phyloP scores from a whole-genome alignment of 2,797 vertebrate species.

The Rhinatrema bivittatum region DNA sequence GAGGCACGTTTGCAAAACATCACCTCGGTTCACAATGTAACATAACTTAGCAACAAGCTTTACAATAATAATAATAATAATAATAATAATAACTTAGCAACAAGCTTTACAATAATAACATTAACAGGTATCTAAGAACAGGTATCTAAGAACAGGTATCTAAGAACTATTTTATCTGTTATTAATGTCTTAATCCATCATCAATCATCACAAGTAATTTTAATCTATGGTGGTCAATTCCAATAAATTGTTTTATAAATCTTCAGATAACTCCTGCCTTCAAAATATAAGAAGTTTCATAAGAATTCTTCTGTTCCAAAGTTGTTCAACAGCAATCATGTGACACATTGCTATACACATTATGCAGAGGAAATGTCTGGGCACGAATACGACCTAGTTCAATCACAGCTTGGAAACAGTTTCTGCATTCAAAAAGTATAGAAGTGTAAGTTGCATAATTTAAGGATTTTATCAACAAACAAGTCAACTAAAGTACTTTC shows the following conservation, averaged over 20 bases:
- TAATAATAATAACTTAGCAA: too few relatives aligned
- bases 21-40: too few relatives aligned
- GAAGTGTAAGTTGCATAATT: constrained; percentile 46
- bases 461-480: constrained; percentile 40
- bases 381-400: constrained; percentile 42
- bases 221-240: constrained; percentile 30
- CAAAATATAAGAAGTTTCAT: constrained; percentile 14
- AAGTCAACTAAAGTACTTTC: constrained; percentile 41
- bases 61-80: too few relatives aligned
- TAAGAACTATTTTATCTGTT: constrained; percentile 30
- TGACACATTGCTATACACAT: constrained; percentile 16
- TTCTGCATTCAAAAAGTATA: constrained; percentile 34
- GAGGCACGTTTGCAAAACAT: too few relatives aligned
- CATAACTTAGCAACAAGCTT: too few relatives aligned
- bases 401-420: constrained; percentile 52
- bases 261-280: constrained; percentile 21
- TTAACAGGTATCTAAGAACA: too few relatives aligned
- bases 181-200: constrained; percentile 38
- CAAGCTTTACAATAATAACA: too few relatives aligned
- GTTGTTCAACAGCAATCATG: constrained; percentile 23
- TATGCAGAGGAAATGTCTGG: constrained; percentile 38
- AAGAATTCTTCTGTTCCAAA: too few relatives aligned
- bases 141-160: too few relatives aligned
- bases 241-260: constrained; percentile 37
- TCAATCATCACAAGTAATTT: constrained; percentile 40